Evolutionary conservation across 2,797 vertebrate genomes (phyloP).

Genomic region (Sebastiscus albofasciatus): DNA sequence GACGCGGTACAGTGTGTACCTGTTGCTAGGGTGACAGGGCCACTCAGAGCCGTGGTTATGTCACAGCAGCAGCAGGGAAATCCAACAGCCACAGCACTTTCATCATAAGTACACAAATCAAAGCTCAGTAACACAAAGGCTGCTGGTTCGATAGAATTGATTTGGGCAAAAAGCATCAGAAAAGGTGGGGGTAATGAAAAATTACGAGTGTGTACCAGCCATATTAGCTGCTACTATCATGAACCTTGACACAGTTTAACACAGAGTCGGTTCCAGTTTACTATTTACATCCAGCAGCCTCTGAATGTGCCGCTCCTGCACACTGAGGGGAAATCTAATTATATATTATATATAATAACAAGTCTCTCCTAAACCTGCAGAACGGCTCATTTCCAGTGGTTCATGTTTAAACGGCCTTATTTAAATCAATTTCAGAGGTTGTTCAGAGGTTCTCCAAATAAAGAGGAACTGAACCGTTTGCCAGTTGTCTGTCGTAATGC

Average conservation of each 20-base stretch:
- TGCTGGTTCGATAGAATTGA: not conserved
- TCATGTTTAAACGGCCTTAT: not conserved
- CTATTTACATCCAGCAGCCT: not conserved
- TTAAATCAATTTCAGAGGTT: not conserved
- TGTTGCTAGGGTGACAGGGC: slow-evolving; percentile 76
- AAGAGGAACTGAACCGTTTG: slow-evolving; percentile 43
- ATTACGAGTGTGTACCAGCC: not conserved
- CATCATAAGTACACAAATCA: slow-evolving; percentile 40
- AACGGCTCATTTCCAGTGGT: not conserved
- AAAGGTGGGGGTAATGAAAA: not conserved
- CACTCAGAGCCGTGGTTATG: slow-evolving; percentile 67
- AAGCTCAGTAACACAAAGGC: slow-evolving; percentile 11
- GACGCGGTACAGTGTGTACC: slow-evolving; percentile 74
- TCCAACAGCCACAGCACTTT: slow-evolving; percentile 48
- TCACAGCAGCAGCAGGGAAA: slow-evolving; percentile 61
- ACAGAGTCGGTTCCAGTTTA: slow-evolving; percentile 30
- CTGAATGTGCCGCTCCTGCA: not conserved
- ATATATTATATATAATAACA: not conserved
- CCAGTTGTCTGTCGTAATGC: slow-evolving; percentile 38
- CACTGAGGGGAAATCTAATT: not conserved
- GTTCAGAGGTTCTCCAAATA: slow-evolving; percentile 25
- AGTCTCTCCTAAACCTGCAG: not conserved
- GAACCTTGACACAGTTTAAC: slow-evolving; percentile 31
- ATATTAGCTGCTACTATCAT: not conserved
- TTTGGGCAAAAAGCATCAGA: not conserved